Percentiles rank a stretch among this genome's conserved stretches.
phyloP scores from a whole-genome alignment of 2,888 invertebrate species.

The Papilio protenor region DNA sequence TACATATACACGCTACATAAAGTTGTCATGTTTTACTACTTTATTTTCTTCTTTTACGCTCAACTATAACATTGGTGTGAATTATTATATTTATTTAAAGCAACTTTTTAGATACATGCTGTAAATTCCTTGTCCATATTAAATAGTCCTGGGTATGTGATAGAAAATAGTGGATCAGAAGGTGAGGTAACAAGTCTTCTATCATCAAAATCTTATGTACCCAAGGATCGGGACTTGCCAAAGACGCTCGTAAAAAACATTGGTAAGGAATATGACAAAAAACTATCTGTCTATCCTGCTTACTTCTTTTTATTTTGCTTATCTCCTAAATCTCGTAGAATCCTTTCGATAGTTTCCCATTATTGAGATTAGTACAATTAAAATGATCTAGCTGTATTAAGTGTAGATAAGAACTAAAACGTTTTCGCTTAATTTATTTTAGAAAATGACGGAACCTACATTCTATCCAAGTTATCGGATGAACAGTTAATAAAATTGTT shows the following conservation, averaged over 20 bases:
- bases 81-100: not conserved
- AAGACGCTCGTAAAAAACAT: slow-evolving; percentile 59
- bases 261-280: slow-evolving; percentile 56
- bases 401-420: not conserved
- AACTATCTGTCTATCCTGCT: not conserved
- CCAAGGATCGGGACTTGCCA: slow-evolving; percentile 65
- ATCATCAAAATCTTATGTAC: slow-evolving; percentile 65
- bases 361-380: not conserved
- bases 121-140: slow-evolving; percentile 55
- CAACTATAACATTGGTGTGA: not conserved
- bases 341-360: not conserved
- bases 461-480: slow-evolving; percentile 74
- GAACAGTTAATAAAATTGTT: slow-evolving; percentile 69
- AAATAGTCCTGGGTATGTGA: slow-evolving; percentile 52
- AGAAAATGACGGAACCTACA: slow-evolving; percentile 69
- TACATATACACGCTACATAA: too few species aligned
- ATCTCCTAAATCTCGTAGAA: not conserved
- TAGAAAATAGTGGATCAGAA: slow-evolving; percentile 57
- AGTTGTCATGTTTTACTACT: too few species aligned
- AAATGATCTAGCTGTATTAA: not conserved
- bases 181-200: slow-evolving; percentile 64
- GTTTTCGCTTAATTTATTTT: slow-evolving; percentile 39
- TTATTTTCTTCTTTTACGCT: too few species aligned
- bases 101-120: slow-evolving; percentile 54
- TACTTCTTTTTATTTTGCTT: not conserved